phyloP scores from a whole-genome alignment of 2,113 vertebrate species.

The Diphyllodes magnificus region DNA sequence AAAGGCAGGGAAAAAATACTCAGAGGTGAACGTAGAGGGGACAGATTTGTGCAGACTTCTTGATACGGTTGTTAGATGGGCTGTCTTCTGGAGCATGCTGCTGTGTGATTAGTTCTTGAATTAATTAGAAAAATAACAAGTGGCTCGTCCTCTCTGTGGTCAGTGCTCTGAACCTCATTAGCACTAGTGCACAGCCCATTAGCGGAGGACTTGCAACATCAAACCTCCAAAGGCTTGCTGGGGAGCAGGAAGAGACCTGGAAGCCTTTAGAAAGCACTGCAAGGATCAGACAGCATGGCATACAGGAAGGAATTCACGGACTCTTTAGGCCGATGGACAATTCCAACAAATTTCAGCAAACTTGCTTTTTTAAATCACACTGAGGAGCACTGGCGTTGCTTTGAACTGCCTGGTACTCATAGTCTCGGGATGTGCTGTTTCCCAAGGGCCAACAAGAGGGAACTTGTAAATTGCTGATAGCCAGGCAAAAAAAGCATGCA shows the following conservation, averaged over 20 bases:
- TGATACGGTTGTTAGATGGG: not conserved
- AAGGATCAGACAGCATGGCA: rapidly evolving
- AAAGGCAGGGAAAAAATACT: not conserved
- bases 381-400: not conserved
- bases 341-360: not conserved
- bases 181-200: not conserved
- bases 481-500: not conserved
- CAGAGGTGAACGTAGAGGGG: not conserved
- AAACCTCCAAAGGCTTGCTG: not conserved
- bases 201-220: not conserved
- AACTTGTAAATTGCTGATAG: slow-evolving; percentile 34
- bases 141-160: not conserved
- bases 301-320: not conserved
- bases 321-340: not conserved
- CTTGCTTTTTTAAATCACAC: not conserved
- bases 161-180: slow-evolving; percentile 20
- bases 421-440: not conserved
- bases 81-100: not conserved
- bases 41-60: not conserved
- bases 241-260: not conserved
- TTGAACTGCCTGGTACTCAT: not conserved
- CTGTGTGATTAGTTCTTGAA: slow-evolving; percentile 20
- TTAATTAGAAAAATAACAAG: slow-evolving; percentile 44
- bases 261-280: not conserved
- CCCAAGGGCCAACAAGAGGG: not conserved